A percentile compares a stretch with the other conserved stretches of the same genome.
These are phyloP conservation scores for Camponotus floridanus DNA, from an alignment of 1,140 invertebrate species.

Conservation along the genomic window DNA sequence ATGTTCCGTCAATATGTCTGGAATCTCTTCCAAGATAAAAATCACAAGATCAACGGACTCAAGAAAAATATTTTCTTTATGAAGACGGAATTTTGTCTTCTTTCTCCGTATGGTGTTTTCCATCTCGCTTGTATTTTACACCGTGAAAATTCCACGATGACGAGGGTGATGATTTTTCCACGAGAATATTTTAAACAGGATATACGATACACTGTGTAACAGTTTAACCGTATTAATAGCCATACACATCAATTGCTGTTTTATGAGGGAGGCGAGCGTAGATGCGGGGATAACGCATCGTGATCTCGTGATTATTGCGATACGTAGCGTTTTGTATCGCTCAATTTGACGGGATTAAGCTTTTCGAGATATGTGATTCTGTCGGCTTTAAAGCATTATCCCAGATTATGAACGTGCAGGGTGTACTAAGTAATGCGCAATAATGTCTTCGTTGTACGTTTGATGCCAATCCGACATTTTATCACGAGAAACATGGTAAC, in stretches of 20 bases:
- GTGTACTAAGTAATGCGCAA: conserved; percentile 4
- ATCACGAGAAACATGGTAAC: not conserved
- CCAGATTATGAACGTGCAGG: not conserved
- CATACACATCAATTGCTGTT: conserved; percentile 6
- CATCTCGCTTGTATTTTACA: not conserved
- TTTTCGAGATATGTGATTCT: conserved; percentile 6
- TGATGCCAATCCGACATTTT: conserved; percentile 14
- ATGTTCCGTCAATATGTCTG: conserved; percentile 31
- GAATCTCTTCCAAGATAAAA: conserved; percentile 64
- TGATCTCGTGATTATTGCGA: conserved; percentile 22
- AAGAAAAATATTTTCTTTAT: conserved; percentile 38
- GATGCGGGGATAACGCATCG: conserved; percentile 1
- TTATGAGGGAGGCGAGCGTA: conserved; percentile 24
- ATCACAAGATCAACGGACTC: conserved; percentile 59
- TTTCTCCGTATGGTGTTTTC: not conserved
- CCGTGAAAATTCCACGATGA: conserved; percentile 24
- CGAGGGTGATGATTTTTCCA: not conserved
- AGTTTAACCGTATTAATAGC: conserved; percentile 22
- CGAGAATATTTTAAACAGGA: not conserved
- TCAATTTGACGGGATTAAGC: not conserved
- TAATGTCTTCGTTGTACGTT: conserved; percentile 37
- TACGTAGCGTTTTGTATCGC: not conserved
- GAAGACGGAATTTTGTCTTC: not conserved
- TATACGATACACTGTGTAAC: not conserved
- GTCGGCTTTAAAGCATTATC: conserved; percentile 26